Evolutionary conservation across 2,113 vertebrate species (phyloP), one percentile per base, ranked within the genome.

Genomic region (Eubucco bourcierii): DNA sequence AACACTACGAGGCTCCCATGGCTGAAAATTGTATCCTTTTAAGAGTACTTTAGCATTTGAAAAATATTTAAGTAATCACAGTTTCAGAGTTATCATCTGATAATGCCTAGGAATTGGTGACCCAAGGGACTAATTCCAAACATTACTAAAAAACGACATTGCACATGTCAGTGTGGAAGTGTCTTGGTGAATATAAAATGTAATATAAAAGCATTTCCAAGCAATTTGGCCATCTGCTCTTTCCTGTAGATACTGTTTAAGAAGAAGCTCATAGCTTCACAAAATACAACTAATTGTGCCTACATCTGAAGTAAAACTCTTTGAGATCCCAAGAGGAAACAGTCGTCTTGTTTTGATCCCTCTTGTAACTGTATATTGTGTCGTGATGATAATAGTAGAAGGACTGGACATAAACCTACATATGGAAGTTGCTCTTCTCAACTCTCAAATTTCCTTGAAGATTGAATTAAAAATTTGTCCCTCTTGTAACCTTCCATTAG

Each of bases 81-180:
- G 80, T 95, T 97, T 97, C 87, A 80, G 80, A 96, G 85, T 92
- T 97, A 96, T 97, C 93, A 88, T 96, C 88, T 95, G 88, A 94
- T 95, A 90, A 95, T 63, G 92, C 77, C 81, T 93, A 85, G 87
- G 94, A 97, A 95, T 91, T 95, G 90, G 80, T 92, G 91, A 97
- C 95, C 76, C 90, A 90, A 95, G 94, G 87, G 95, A 97, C 90
- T 97, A 97, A 97, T 96, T 96, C 95, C 93, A 97, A 96, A 95
- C 90, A 95, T 96, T 96, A 92, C 93, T 91, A 46, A 82, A 93
- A 96, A 96, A 97, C 96, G 93, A 95, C 93, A 96, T 96, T 97
- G 95, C 88, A 95, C 72, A 85, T 95, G 94, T 96, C 93, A 90
- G 65, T 63, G 20, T 92, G 81, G 73, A 97, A 95, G 78, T 80